These are phyloP conservation scores for Cyclura pinguis DNA, from an alignment of 2,797 vertebrate species.

Conservation along the genomic window DNA sequence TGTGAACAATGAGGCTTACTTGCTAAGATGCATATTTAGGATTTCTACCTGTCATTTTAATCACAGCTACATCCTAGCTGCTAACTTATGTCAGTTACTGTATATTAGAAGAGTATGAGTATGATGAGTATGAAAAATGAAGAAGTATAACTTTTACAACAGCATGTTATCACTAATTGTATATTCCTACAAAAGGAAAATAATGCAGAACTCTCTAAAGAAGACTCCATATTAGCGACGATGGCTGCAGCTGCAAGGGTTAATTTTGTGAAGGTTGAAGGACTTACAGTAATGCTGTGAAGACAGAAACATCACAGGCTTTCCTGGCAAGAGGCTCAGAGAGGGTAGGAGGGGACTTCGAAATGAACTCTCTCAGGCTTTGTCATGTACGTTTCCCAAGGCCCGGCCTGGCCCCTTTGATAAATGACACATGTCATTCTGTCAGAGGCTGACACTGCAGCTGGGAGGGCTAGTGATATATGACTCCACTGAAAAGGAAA, in stretches of 20 bases:
- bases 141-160: constrained; percentile 19
- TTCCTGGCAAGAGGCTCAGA: constrained; percentile 91
- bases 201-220: fast-evolving
- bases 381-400: constrained; percentile 97
- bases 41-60: constrained; percentile 43
- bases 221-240: not conserved
- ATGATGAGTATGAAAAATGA: not conserved
- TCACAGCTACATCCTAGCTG: constrained; percentile 61
- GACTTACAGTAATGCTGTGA: constrained; percentile 87
- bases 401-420: constrained; percentile 98
- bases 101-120: not conserved
- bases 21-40: not conserved
- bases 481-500: constrained; percentile 96
- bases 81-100: not conserved
- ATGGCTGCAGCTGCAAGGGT: constrained; percentile 76
- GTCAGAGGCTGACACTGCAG: constrained; percentile 99
- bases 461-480: constrained; percentile 98
- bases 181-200: fast-evolving
- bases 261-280: constrained; percentile 82
- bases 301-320: constrained; percentile 94
- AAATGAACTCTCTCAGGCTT: constrained; percentile 99
- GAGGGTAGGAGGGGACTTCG: constrained; percentile 89
- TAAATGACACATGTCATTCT: constrained; percentile 99
- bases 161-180: fast-evolving
- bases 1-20: not conserved